Evolutionary conservation across 1,140 invertebrate genomes (phyloP), one percentile per base, ranked within the genome.

Genomic region (Neodiprion virginianus): DNA sequence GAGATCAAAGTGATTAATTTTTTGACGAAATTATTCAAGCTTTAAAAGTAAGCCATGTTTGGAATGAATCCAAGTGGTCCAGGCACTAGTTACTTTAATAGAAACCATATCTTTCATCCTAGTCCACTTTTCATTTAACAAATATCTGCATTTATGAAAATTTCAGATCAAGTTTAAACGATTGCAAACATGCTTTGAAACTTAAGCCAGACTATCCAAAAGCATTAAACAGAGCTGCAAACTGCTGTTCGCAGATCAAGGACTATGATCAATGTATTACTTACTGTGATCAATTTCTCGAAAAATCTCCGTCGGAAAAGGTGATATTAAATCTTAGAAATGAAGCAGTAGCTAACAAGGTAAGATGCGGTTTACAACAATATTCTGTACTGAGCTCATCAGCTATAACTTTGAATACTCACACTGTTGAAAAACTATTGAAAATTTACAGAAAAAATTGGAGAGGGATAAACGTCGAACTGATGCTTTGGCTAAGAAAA

Each of bases 131-230:
- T 69, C 21, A 53, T 48, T 68, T 17, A 40, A 40, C 28, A 40
- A 40, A 5, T 40, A 40, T 40, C 5, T 40, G 28, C 1, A 40
- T 40, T 75, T 66, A 48, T 78, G 48, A 40, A 69, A 72, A 76
- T 88, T 86, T 78, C 76, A 91, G 93, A 77, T 93, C 92, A 8
- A 89, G 94, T 50, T 87, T 96, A 47, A 90, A 88, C 75, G 96
- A 97, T 85, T 94, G 94, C 79, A 91, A 95, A 82, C 88, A 91
- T 80, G 95, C 97, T 0, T 79, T 97, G 14, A 93, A 94, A 83
- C 90, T 95, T 40, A 94, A 96, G 76, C 90, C 93, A 1, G 87
- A 93, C 78, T 96, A 99, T 88, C 83, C 88, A 7, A 99, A 99
- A 89, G 94, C 95, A 1, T 88, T 93, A 76, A 83, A 92, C 12